Evolutionary conservation across 2,797 vertebrate species (phyloP), one percentile per base, ranked within the genome.

Genomic region (Leptatherina wallacei): DNA sequence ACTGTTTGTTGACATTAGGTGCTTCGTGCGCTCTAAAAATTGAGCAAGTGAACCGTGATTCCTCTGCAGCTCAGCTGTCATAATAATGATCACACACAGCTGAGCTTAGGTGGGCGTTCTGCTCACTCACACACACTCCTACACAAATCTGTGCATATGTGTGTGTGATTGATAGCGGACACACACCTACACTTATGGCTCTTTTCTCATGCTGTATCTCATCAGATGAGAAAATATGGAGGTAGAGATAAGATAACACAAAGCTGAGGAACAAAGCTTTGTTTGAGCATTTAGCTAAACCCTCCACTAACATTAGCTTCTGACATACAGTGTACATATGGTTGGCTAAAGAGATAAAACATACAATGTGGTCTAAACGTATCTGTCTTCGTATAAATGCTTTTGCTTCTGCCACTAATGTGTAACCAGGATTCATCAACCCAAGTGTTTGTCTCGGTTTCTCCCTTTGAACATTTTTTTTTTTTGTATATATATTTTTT

Each of bases 31-130:
- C 86, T 89, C 85, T 86, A 83, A 84, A 91, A 90, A 90, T 83
- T 80, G 79, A 89, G 86, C 83, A 83, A 92, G 86, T 90, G 91
- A 92, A 88, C 85, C 87, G 69, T 92, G 88, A 88, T 89, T 88
- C 84, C 79, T 81, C 65, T 75, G 82, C 86, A 87, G 88, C 88
- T 93, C 87, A 90, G 83, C 91, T 90, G 91, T 89, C 89, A 85
- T 82, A 87, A 68, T 76, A 86, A 92, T 89, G 84, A 92, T 92
- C 85, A 76, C 77, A 83, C 74, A 77, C 84, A 89, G 90, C 90
- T 87, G 85, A 93, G 88, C 82, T 82, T 83, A 87, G 81, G 85
- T 83, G 55, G 40, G 59, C 75, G 52, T 30, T n/a, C 61, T 63
- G 69, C 71, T 56, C 75, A 3, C 61, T 13, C 78, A 56, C 73